Evolutionary conservation across 2,797 vertebrate genomes (phyloP).

Genomic region (Onychomys leucogaster): DNA sequence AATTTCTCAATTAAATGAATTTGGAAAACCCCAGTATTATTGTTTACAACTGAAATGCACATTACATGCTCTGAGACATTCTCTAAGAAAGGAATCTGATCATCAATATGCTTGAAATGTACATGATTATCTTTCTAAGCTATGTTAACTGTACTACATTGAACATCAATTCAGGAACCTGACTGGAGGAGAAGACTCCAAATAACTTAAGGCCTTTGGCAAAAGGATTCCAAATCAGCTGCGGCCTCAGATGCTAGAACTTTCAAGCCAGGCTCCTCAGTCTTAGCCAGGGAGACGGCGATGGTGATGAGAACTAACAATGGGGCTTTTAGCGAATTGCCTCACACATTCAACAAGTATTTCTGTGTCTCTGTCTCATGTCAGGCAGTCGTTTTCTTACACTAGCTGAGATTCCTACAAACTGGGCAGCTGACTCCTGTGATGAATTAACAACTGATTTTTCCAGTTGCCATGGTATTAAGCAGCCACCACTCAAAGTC

Average conservation of each 20-base stretch:
- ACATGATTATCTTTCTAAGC: constrained; percentile 60
- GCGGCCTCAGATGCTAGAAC: neutral
- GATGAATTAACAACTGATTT: neutral
- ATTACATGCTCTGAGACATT: constrained; percentile 17
- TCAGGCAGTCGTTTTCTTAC: neutral
- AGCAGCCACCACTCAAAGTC: neutral
- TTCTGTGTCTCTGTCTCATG: neutral
- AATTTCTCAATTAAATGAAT: constrained; percentile 18
- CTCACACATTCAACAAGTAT: neutral
- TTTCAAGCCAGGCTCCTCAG: neutral
- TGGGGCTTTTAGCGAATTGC: neutral
- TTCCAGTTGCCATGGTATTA: neutral
- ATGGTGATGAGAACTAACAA: neutral
- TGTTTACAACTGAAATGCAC: constrained; percentile 40
- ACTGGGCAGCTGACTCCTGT: neutral
- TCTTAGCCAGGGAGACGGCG: constrained; percentile 46
- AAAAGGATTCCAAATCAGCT: constrained; percentile 23
- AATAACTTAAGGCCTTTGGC: neutral
- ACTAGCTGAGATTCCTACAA: neutral
- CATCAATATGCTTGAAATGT: constrained; percentile 30
- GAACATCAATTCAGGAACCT: constrained; percentile 54
- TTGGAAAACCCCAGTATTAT: neutral
- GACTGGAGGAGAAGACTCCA: neutral
- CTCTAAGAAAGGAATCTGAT: constrained; percentile 12
- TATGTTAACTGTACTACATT: neutral